Conservation (phyloP, 2,888 invertebrate genomes). For the Protonemura montana region DNA sequence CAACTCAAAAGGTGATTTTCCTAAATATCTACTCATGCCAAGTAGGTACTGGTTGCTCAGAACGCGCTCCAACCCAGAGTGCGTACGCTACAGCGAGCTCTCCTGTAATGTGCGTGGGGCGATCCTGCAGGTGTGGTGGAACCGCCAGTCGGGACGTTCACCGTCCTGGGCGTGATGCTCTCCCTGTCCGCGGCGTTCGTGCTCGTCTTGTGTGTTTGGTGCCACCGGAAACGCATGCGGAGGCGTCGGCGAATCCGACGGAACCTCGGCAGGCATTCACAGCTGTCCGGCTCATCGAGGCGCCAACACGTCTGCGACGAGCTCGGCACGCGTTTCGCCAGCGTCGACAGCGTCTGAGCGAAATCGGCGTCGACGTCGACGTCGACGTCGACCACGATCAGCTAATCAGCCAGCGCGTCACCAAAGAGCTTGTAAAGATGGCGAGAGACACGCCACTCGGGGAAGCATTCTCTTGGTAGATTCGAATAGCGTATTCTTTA, state of each 20-base stretch:
- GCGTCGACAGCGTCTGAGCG: constrained; percentile 65
- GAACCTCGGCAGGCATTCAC: constrained; percentile 60
- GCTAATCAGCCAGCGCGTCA: neutral
- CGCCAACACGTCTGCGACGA: constrained; percentile 65
- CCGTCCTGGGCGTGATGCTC: constrained; percentile 61
- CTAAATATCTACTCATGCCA: neutral
- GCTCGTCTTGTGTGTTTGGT: constrained; percentile 63
- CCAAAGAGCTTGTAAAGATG: constrained; percentile 33
- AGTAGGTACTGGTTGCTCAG: neutral
- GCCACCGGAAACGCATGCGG: constrained; percentile 65
- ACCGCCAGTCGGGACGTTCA: constrained; percentile 67
- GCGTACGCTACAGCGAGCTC: no score
- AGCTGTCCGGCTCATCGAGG: constrained; percentile 55
- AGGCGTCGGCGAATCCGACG: constrained; percentile 59
- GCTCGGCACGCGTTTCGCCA: constrained; percentile 65
- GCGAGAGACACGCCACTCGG: neutral
- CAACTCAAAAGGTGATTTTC: constrained; percentile 46
- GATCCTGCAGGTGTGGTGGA: constrained; percentile 59
- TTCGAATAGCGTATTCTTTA: neutral
- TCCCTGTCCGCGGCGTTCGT: constrained; percentile 62
- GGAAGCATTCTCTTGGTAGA: neutral
- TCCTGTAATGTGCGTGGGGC: no score
- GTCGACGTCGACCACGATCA: neutral
- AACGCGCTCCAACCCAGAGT: no score
- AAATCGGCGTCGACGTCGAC: neutral